phyloP scores from a whole-genome alignment of 2,888 invertebrate species.

The Orthonevra nobilis region DNA sequence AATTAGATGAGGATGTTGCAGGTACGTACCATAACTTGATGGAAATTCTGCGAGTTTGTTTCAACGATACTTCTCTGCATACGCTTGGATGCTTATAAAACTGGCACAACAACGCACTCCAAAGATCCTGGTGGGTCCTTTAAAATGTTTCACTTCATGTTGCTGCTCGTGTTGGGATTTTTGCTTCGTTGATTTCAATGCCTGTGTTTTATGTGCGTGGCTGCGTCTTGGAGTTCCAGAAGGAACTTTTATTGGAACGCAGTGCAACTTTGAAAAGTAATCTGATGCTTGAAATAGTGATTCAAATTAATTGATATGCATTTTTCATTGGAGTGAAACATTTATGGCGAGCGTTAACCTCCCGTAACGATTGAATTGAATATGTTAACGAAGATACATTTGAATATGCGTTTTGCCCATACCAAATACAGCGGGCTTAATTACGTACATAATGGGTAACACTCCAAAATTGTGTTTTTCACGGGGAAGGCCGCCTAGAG shows the following conservation, averaged over 20 bases:
- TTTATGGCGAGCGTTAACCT: too few species aligned
- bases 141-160: slow-evolving; percentile 32
- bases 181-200: slow-evolving; percentile 54
- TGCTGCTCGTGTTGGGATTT: slow-evolving; percentile 26
- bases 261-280: slow-evolving; percentile 11
- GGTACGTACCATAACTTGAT: slow-evolving; percentile 28
- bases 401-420: too few species aligned
- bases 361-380: too few species aligned
- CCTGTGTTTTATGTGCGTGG: neutral
- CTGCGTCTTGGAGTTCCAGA: neutral
- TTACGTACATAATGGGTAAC: too few species aligned
- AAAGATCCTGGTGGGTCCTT: slow-evolving; percentile 38
- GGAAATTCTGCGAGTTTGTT: slow-evolving; percentile 15
- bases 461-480: too few species aligned
- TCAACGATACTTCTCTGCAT: neutral
- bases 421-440: too few species aligned
- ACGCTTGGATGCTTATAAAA: slow-evolving; percentile 28
- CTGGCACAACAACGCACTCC: slow-evolving; percentile 60
- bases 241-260: slow-evolving; percentile 20
- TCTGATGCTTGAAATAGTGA: slow-evolving; percentile 9
- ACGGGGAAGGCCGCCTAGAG: too few species aligned
- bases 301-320: slow-evolving; percentile 33
- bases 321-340: too few species aligned
- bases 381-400: too few species aligned
- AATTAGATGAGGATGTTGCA: slow-evolving; percentile 45